Evolutionary conservation across 2,797 vertebrate genomes (phyloP).

Genomic region (Thamnophis elegans): DNA sequence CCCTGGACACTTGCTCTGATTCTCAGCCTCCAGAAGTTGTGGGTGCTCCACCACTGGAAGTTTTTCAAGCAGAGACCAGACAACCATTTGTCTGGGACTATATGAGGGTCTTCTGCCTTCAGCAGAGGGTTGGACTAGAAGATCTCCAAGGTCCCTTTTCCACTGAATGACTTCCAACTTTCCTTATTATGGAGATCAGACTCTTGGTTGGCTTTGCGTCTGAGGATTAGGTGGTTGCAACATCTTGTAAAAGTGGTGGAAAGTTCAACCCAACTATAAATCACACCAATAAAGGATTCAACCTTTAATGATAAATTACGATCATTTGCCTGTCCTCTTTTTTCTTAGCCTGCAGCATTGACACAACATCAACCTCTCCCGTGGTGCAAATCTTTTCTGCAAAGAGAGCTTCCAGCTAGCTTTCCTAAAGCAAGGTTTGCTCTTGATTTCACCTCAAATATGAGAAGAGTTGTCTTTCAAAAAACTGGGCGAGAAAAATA

Average conservation of each 20-base stretch:
- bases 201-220: not conserved
- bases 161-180: not conserved
- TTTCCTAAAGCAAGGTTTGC: not conserved
- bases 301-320: conserved; percentile 41
- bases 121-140: not conserved
- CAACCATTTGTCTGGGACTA: not conserved
- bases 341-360: conserved; percentile 29
- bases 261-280: not conserved
- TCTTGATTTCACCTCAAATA: not conserved
- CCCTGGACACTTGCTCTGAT: not conserved
- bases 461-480: not conserved
- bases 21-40: not conserved
- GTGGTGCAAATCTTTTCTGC: not conserved
- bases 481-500: not conserved
- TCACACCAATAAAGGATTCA: conserved; percentile 42
- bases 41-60: not conserved
- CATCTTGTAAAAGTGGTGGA: not conserved
- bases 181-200: not conserved
- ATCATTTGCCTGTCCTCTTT: conserved; percentile 29
- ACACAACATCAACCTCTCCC: conserved; percentile 19
- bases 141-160: not conserved
- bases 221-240: not conserved
- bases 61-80: not conserved
- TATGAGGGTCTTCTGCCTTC: not conserved
- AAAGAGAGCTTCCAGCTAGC: conserved; percentile 9